These are phyloP conservation scores for Neria commutata DNA, from an alignment of 2,888 invertebrate species.

Conservation along the genomic window DNA sequence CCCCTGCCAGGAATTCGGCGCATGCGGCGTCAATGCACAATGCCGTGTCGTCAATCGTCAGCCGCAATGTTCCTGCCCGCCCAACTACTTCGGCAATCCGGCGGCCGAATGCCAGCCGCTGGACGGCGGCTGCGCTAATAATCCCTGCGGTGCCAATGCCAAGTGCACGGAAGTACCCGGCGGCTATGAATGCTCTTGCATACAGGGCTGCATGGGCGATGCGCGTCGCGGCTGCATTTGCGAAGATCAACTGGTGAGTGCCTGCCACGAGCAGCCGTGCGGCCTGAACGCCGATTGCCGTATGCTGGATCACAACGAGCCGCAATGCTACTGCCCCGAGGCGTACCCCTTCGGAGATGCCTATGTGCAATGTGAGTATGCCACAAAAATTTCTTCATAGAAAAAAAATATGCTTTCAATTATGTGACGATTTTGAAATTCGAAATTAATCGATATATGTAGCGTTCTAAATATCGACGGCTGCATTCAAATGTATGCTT, in stretches of 20 bases:
- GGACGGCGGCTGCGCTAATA: constrained; percentile 75
- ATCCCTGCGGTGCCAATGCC: constrained; percentile 85
- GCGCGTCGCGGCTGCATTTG: constrained; percentile 81
- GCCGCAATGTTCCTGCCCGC: constrained; percentile 79
- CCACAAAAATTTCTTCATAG: neutral
- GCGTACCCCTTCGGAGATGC: constrained; percentile 85
- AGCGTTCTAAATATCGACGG: neutral
- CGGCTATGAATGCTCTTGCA: constrained; percentile 83
- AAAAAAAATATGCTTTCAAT: no score
- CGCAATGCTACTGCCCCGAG: constrained; percentile 84
- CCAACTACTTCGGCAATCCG: constrained; percentile 76
- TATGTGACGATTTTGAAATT: no score
- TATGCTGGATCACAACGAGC: constrained; percentile 69
- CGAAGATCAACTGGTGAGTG: constrained; percentile 69
- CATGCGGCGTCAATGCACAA: constrained; percentile 84
- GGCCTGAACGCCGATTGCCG: constrained; percentile 84
- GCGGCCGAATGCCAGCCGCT: constrained; percentile 72
- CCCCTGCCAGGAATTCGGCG: constrained; percentile 76
- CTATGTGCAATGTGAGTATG: constrained; percentile 79
- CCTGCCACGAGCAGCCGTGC: constrained; percentile 81
- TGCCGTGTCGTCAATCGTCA: constrained; percentile 78
- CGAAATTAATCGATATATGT: no score
- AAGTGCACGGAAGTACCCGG: constrained; percentile 78
- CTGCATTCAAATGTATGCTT: no score
- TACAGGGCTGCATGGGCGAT: constrained; percentile 80